A percentile compares a stretch with the other conserved stretches of the same genome.
Conservation (phyloP, 2,888 invertebrate genomes). For the Micoletzkya japonica region DNA sequence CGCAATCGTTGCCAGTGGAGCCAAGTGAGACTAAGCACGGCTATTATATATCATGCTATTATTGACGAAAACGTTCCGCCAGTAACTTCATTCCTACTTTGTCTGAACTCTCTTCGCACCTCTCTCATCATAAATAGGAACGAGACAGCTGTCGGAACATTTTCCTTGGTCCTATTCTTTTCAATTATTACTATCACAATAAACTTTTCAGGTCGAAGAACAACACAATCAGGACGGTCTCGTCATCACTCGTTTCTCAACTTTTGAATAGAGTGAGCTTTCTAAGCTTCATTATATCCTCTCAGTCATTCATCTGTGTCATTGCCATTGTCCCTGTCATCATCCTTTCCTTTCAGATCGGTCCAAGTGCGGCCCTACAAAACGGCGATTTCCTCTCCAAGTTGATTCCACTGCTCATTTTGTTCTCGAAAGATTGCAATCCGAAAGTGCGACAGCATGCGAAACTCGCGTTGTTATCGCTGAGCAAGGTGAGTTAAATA, state of each 20-base stretch:
- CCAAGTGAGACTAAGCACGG: slow-evolving; percentile 37
- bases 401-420: slow-evolving; percentile 11
- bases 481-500: slow-evolving; percentile 35
- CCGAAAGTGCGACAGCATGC: slow-evolving; percentile 42
- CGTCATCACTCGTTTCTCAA: slow-evolving; percentile 35
- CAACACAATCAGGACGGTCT: slow-evolving; percentile 77
- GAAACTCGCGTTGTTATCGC: slow-evolving; percentile 37
- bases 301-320: too few relatives aligned
- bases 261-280: slow-evolving; percentile 35
- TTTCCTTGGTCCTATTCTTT: too few relatives aligned
- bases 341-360: slow-evolving; percentile 21
- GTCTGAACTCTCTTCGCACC: too few relatives aligned
- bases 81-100: too few relatives aligned
- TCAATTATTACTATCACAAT: too few relatives aligned
- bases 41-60: not conserved
- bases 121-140: too few relatives aligned
- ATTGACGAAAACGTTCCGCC: too few relatives aligned
- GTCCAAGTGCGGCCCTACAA: slow-evolving; percentile 14
- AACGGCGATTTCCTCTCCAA: slow-evolving; percentile 25
- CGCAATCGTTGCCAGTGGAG: slow-evolving; percentile 65
- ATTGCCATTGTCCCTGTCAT: too few relatives aligned
- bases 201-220: slow-evolving; percentile 75
- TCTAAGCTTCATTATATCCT: too few relatives aligned
- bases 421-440: slow-evolving; percentile 34
- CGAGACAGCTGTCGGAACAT: too few relatives aligned